Evolutionary conservation across 1,140 invertebrate species (phyloP), one percentile per base, ranked within the genome.

Genomic region (Frieseomelitta varia): DNA sequence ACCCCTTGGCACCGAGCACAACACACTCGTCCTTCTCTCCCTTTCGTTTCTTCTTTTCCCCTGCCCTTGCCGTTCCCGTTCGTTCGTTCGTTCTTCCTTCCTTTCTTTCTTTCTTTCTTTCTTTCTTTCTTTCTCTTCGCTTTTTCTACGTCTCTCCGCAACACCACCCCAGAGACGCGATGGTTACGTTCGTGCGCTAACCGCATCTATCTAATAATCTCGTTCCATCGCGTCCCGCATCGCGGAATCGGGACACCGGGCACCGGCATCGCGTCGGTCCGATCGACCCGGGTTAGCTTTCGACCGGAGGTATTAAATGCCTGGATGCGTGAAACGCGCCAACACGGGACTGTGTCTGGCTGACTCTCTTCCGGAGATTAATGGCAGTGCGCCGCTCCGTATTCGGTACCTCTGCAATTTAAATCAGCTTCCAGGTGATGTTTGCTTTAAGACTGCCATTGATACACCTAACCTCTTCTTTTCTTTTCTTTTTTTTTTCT

Each of bases 141-240:
- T 80, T 77, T 87, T 75, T 34, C 65, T 11, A 3, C 30, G 17
- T 34, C 17, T 67, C 39, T 0, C 39, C 8, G 39, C 39, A 47
- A 14, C 63, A 17, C 15, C n/a, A 27, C n/a, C 63, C 63, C 63
- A 47, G 39, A 10, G 39, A 47, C 39, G 6, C 27, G 63, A 71
- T 71, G 84, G 68, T 69, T 84, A n/a, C 55, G 79, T 88, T 89
- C 87, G 86, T 86, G 86, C 81, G 87, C 83, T 84, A 84, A 88
- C 87, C 87, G 88, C 86, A 77, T 91, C 90, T 91, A 90, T 92
- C 82, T 85, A 85, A 91, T 93, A 90, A 90, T 92, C 88, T 92
- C 88, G 86, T 93, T 92, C 87, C 79, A 80, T 81, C 79, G 79
- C 78, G 63, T 75, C 73, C 69, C 77, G 34, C 80, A 85, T 69